phyloP scores from a whole-genome alignment of 2,113 vertebrate species.

The Galeopterus variegatus region DNA sequence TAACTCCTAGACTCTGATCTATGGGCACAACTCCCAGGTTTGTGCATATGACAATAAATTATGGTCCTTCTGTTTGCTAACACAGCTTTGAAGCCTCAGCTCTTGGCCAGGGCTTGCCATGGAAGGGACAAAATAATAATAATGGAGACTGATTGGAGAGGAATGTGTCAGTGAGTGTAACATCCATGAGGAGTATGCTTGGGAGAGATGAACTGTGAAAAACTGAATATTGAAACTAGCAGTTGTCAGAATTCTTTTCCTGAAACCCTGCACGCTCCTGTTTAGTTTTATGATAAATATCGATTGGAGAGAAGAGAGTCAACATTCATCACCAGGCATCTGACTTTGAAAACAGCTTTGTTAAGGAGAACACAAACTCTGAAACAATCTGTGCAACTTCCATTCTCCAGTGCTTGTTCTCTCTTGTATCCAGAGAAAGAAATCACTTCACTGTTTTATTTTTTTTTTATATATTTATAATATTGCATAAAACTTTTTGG shows the following conservation, averaged over 20 bases:
- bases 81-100: not conserved
- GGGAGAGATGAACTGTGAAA: conserved; percentile 37
- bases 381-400: not conserved
- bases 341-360: conserved; percentile 61
- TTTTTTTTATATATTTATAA: not conserved
- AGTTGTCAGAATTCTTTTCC: conserved; percentile 65
- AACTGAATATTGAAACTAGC: conserved; percentile 66
- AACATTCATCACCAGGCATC: conserved; percentile 44
- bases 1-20: not conserved
- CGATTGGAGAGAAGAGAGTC: conserved; percentile 66
- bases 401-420: not conserved
- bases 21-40: not conserved
- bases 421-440: not conserved
- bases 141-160: conserved; percentile 33
- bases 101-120: not conserved
- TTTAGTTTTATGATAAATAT: conserved; percentile 78
- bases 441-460: conserved; percentile 12
- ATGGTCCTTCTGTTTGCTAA: not conserved
- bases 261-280: not conserved
- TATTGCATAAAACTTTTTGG: not conserved
- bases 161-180: conserved; percentile 7
- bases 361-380: not conserved
- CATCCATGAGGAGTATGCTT: not conserved
- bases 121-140: conserved; percentile 57
- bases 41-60: not conserved